Evolutionary conservation across 1,140 invertebrate genomes (phyloP).

Genomic region (Aphis craccivora): DNA sequence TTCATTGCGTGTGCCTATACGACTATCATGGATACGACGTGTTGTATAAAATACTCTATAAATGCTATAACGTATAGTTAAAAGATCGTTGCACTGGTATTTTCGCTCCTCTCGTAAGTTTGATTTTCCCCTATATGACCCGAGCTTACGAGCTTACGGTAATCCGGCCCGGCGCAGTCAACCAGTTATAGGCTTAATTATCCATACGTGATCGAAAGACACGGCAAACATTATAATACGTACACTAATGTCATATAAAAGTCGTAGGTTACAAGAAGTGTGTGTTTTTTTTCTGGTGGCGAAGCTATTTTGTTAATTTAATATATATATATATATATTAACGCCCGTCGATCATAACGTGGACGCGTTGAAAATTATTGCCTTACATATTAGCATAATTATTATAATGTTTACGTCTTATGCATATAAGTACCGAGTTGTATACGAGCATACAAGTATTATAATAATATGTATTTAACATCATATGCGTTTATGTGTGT

Average conservation of each 20-base stretch:
- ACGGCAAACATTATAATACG: background rate
- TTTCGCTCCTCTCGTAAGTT: constrained; percentile 26
- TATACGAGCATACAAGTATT: background rate
- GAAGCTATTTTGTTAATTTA: background rate
- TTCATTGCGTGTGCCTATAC: background rate
- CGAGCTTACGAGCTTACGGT: background rate
- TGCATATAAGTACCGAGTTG: too few species aligned
- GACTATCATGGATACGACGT: background rate
- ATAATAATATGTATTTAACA: background rate
- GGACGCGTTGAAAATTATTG: too few species aligned
- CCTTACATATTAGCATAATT: too few species aligned
- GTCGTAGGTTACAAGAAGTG: background rate
- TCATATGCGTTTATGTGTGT: background rate
- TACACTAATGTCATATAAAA: background rate
- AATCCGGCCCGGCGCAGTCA: constrained; percentile 8
- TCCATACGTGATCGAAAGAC: constrained; percentile 35
- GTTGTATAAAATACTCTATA: background rate
- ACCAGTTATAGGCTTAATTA: constrained; percentile 31
- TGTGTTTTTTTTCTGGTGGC: background rate
- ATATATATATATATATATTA: too few species aligned
- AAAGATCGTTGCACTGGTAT: constrained; percentile 6
- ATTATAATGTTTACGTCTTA: background rate
- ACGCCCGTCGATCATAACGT: too few species aligned
- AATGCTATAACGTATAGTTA: background rate
- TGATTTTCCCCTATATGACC: background rate